These are phyloP conservation scores for Lasiommata megera DNA, from an alignment of 2,888 invertebrate species.

Conservation along the genomic window DNA sequence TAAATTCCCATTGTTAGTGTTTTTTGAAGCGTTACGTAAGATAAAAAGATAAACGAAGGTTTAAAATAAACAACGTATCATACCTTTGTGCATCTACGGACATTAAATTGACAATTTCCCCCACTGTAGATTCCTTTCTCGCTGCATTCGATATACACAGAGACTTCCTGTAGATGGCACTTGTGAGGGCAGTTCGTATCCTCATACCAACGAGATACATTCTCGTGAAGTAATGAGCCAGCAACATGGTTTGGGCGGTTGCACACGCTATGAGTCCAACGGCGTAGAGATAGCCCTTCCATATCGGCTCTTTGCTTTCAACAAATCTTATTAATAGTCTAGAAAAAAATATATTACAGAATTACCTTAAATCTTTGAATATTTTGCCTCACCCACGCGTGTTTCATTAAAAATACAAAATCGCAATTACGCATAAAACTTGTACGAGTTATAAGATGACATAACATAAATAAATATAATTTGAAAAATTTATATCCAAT, in stretches of 20 bases:
- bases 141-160: constrained; percentile 89
- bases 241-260: constrained; percentile 89
- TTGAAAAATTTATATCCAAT: too few species aligned
- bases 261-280: constrained; percentile 87
- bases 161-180: constrained; percentile 94
- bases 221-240: constrained; percentile 95
- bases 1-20: too few species aligned
- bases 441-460: too few species aligned
- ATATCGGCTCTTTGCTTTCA: constrained; percentile 81
- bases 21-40: too few species aligned
- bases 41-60: not conserved
- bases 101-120: constrained; percentile 96
- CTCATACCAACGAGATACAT: constrained; percentile 96
- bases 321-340: constrained; percentile 89
- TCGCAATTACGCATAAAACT: too few species aligned
- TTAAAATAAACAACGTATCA: not conserved
- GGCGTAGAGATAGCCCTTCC: constrained; percentile 95
- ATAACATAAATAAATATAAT: too few species aligned
- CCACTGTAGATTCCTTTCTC: constrained; percentile 91
- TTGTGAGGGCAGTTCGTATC: constrained; percentile 93
- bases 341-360: constrained; percentile 39
- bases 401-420: not conserved
- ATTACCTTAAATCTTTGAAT: too few species aligned
- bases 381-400: not conserved
- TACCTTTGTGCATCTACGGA: constrained; percentile 93